Conservation (phyloP, 2,888 invertebrate genomes). For the Stenodera caucasica region DNA sequence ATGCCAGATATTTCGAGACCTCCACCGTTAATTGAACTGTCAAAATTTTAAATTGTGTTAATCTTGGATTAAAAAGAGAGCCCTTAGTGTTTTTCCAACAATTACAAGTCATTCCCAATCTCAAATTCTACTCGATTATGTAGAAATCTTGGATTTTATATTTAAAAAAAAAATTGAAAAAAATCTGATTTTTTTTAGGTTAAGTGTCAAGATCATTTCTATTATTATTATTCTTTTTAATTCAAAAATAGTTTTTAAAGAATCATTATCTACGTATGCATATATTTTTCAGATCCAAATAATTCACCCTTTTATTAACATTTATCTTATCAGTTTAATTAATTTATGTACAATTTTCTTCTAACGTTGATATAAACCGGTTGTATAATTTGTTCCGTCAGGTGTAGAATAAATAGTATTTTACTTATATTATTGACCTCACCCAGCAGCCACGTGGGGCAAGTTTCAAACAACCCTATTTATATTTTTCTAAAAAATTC, state of each 20-base stretch:
- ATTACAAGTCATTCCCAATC: too few relatives aligned
- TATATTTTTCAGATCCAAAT: not conserved
- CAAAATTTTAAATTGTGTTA: conserved; percentile 16
- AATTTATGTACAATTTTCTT: not conserved
- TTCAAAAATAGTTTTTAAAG: not conserved
- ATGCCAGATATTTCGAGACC: conserved; percentile 25
- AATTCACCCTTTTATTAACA: not conserved
- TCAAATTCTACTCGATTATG: too few relatives aligned
- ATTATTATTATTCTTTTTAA: not conserved
- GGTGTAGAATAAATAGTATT: not conserved
- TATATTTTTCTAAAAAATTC: too few relatives aligned
- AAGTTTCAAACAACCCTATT: not conserved
- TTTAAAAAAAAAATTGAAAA: too few relatives aligned
- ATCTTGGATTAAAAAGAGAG: not conserved
- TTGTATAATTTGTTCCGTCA: conserved; percentile 5
- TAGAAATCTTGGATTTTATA: too few relatives aligned
- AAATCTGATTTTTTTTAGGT: not conserved
- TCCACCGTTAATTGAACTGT: conserved; percentile 24
- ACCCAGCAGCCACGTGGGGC: conserved; percentile 6
- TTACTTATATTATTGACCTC: not conserved
- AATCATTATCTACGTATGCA: not conserved
- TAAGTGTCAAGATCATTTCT: conserved; percentile 5
- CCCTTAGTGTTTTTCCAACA: too few relatives aligned
- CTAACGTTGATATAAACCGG: not conserved
- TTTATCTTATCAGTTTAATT: not conserved